Evolutionary conservation across 1,140 invertebrate genomes (phyloP).

Genomic region (Drosophila eugracilis): DNA sequence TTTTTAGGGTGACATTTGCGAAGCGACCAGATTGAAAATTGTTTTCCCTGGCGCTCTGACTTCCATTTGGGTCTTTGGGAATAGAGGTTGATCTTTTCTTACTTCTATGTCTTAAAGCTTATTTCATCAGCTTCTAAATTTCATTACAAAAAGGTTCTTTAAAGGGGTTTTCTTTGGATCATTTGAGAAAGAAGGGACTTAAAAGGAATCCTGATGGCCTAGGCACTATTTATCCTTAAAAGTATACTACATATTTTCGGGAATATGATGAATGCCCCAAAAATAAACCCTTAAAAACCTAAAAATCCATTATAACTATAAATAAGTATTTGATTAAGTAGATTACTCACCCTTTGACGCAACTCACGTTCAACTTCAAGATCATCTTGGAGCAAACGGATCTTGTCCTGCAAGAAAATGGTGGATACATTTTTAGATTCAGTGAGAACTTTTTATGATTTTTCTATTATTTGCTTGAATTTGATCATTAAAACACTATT

Average conservation of each 20-base stretch:
- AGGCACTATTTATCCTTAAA: no score
- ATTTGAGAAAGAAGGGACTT: no score
- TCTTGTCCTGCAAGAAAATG: slow-evolving; percentile 95
- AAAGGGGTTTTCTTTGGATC: no score
- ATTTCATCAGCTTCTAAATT: background rate
- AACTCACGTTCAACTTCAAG: slow-evolving; percentile 98
- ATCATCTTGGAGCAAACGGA: slow-evolving; percentile 98
- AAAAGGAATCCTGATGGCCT: no score
- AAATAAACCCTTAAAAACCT: no score
- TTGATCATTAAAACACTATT: slow-evolving; percentile 12
- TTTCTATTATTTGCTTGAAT: slow-evolving; percentile 5
- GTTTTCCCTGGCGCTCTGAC: slow-evolving; percentile 46
- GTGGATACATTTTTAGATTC: slow-evolving; percentile 40
- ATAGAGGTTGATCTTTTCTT: slow-evolving; percentile 40
- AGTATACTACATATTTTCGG: no score
- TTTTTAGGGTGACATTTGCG: slow-evolving; percentile 83
- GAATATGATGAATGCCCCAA: no score
- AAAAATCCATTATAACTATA: background rate
- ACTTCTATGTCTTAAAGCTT: slow-evolving; percentile 11
- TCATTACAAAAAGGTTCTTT: background rate
- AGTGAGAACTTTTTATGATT: slow-evolving; percentile 7
- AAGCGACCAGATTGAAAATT: slow-evolving; percentile 61
- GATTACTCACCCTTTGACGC: slow-evolving; percentile 95
- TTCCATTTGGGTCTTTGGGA: slow-evolving; percentile 19
- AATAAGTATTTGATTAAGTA: background rate